These are phyloP conservation scores for Pterostichus niger DNA, from an alignment of 2,888 invertebrate species.

Conservation along the genomic window DNA sequence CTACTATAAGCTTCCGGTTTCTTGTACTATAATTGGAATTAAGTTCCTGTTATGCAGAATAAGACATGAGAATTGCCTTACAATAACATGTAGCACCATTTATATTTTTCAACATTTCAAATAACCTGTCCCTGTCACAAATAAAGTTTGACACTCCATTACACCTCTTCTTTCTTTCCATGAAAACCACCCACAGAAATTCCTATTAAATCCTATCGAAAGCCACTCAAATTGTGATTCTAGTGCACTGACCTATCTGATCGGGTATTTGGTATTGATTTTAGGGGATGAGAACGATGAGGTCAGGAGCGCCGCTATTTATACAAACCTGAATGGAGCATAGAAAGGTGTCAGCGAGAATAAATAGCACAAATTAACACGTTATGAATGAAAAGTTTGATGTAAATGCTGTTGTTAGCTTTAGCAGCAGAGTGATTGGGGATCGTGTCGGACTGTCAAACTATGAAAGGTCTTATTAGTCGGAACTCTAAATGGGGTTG, in stretches of 20 bases:
- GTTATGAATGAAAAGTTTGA: slow-evolving; percentile 42
- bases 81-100: too few species aligned
- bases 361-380: slow-evolving; percentile 31
- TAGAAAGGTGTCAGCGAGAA: slow-evolving; percentile 25
- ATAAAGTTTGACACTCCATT: too few species aligned
- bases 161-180: too few species aligned
- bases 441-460: slow-evolving; percentile 17
- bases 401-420: slow-evolving; percentile 20
- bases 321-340: background rate
- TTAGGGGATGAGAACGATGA: background rate
- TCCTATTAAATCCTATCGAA: too few species aligned
- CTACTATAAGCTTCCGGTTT: too few species aligned
- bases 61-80: too few species aligned
- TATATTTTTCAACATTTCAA: too few species aligned
- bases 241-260: slow-evolving; percentile 5
- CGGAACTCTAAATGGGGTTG: background rate
- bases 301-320: background rate
- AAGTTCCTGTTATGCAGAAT: too few species aligned
- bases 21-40: too few species aligned
- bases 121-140: too few species aligned
- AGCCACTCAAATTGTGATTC: background rate
- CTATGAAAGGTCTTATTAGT: background rate
- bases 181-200: too few species aligned
- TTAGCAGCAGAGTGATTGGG: slow-evolving; percentile 20
- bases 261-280: slow-evolving; percentile 11